Conservation (phyloP, 1,140 invertebrate genomes). For the Sitobion miscanthi region DNA sequence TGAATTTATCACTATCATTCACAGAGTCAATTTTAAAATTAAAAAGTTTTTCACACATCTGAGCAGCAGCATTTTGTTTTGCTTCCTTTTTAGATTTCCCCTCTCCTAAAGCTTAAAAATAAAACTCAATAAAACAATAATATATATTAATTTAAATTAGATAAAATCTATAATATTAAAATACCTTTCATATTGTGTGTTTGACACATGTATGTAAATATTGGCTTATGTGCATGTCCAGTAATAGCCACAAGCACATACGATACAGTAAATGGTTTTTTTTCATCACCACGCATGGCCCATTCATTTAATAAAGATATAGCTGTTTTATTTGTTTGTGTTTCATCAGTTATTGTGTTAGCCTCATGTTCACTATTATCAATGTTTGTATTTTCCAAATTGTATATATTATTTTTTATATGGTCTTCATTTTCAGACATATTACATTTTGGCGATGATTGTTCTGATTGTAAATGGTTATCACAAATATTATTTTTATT, state of each 20-base stretch:
- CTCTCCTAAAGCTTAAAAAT: neutral
- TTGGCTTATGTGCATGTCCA: conserved; percentile 24
- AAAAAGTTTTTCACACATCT: conserved; percentile 2
- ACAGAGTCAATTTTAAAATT: neutral
- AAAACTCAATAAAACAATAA: neutral
- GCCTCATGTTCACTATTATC: neutral
- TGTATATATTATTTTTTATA: neutral
- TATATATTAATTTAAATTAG: neutral
- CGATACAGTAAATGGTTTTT: neutral
- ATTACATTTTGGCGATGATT: neutral
- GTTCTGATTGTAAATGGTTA: neutral
- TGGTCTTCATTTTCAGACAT: neutral
- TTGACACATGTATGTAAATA: conserved; percentile 40
- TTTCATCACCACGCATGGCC: neutral
- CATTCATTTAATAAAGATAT: conserved; percentile 44
- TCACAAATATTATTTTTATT: neutral
- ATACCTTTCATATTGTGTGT: conserved; percentile 25
- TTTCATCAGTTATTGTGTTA: neutral
- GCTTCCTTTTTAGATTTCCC: conserved; percentile 33
- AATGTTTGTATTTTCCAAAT: neutral
- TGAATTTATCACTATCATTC: neutral
- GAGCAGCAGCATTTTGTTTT: conserved; percentile 46
- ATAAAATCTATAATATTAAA: neutral
- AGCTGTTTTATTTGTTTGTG: conserved; percentile 13
- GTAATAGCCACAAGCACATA: conserved; percentile 2